phyloP scores from a whole-genome alignment of 2,113 vertebrate species.

The Indicator maculatus region DNA sequence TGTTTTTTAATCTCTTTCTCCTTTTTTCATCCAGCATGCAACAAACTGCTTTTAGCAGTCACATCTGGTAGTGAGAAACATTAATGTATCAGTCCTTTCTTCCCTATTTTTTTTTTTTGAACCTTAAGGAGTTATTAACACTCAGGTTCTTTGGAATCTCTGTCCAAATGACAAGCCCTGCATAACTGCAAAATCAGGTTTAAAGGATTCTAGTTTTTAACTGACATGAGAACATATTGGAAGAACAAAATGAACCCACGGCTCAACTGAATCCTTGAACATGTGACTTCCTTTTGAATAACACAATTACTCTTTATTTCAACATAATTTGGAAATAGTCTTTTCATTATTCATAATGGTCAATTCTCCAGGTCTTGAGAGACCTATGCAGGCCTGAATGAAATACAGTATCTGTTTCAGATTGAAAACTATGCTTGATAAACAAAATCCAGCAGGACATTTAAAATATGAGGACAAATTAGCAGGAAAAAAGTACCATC shows the following conservation, averaged over 20 bases:
- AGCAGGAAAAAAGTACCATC: background rate
- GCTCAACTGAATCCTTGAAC: background rate
- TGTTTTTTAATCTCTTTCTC: background rate
- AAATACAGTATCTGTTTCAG: background rate
- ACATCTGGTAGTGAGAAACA: background rate
- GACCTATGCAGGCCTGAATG: background rate
- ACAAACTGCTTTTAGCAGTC: conserved; percentile 18
- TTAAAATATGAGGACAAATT: background rate
- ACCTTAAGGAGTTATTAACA: background rate
- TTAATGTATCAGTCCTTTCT: background rate
- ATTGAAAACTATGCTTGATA: background rate
- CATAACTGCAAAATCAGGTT: background rate
- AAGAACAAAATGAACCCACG: background rate
- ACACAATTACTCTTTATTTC: background rate
- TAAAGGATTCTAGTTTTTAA: background rate
- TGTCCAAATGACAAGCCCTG: background rate
- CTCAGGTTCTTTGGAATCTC: background rate
- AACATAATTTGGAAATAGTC: background rate
- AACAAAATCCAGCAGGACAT: background rate
- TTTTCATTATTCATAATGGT: background rate
- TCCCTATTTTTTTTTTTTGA: background rate
- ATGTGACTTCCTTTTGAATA: background rate
- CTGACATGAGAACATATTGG: background rate
- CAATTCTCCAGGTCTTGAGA: background rate
- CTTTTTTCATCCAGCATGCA: background rate